Percentiles rank a stretch among this genome's conserved stretches.
Conservation (phyloP, 2,797 vertebrate species). For the Enoplosus armatus region DNA sequence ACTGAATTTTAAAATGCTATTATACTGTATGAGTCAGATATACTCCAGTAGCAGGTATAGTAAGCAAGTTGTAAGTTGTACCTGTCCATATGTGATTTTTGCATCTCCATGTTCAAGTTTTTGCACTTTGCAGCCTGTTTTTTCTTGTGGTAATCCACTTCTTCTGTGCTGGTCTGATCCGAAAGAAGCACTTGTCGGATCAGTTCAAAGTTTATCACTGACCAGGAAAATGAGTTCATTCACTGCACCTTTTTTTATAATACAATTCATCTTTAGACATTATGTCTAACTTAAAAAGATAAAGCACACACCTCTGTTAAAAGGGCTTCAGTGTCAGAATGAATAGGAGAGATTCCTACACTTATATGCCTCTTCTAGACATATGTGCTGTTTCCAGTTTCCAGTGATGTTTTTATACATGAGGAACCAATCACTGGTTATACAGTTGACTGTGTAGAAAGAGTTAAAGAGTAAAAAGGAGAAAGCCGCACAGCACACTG, state of each 20-base stretch:
- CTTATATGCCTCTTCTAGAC: not conserved
- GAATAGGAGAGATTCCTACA: not conserved
- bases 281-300: not conserved
- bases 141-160: not conserved
- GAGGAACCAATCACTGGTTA: not conserved
- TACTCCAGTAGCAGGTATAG: no score
- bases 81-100: not conserved
- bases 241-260: not conserved
- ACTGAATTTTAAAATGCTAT: not conserved
- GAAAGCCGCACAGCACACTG: not conserved
- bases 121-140: not conserved
- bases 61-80: not conserved
- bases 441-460: not conserved
- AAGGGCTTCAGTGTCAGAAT: not conserved
- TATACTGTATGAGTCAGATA: no score
- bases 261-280: no score
- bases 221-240: conserved; percentile 1
- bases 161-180: not conserved
- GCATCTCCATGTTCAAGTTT: not conserved
- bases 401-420: not conserved
- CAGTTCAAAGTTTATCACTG: not conserved
- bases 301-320: not conserved
- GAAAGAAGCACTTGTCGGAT: not conserved
- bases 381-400: no score
- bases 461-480: not conserved